Evolutionary conservation across 1,140 invertebrate species (phyloP).

Genomic region (Drosophila insularis): DNA sequence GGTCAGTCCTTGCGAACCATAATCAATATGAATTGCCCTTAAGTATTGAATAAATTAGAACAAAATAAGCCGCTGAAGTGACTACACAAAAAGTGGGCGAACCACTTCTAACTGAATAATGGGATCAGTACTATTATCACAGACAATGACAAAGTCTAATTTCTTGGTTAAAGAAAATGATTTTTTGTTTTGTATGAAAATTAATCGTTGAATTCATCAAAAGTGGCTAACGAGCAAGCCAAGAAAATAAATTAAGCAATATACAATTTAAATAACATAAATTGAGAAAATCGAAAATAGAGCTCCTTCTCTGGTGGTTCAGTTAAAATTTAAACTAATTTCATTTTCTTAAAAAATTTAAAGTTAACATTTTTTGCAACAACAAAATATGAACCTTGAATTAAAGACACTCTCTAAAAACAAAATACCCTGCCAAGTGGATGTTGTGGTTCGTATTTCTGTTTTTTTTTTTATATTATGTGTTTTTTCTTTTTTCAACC

Average conservation of each 20-base stretch:
- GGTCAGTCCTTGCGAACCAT: neutral
- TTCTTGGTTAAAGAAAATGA: neutral
- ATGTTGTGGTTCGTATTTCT: neutral
- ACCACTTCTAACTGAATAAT: neutral
- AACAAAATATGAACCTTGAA: neutral
- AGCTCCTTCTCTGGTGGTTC: too few relatives aligned
- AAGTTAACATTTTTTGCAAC: neutral
- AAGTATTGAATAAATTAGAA: conserved; percentile 1
- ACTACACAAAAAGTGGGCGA: neutral
- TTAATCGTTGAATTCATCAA: neutral
- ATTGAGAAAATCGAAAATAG: too few relatives aligned
- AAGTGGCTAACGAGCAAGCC: neutral
- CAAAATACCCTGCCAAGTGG: neutral
- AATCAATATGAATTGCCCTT: conserved; percentile 11
- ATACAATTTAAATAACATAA: conserved; percentile 24
- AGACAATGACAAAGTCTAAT: neutral
- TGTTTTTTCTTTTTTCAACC: conserved; percentile 12
- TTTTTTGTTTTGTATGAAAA: neutral
- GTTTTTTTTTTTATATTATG: neutral
- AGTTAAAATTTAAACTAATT: too few relatives aligned
- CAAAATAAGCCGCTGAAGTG: conserved; percentile 2
- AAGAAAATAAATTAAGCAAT: neutral
- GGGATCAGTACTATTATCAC: neutral
- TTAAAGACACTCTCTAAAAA: neutral
- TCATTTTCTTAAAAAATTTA: neutral